Base-by-base conservation (phyloP, 2,888 invertebrate genomes). In the Trissolcus brochymenae region DNA sequence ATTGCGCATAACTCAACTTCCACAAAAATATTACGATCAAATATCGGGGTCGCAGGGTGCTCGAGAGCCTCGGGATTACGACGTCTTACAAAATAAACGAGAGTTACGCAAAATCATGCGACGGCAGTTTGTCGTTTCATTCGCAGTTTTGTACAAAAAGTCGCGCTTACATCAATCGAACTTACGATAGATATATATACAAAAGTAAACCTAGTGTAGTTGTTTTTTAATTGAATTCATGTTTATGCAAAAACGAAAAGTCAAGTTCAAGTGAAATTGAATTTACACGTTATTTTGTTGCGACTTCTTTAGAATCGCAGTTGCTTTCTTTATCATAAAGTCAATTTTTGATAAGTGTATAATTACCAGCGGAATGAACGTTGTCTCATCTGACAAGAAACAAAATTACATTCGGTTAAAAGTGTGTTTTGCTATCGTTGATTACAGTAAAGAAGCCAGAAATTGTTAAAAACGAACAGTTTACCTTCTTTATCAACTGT, bases 171-270 rank as follows among this genome's bases (percentile, higher is more conserved):
- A 50, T 74, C 70, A 60, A 70, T 78, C 70, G 68, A 78, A 78
- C 78, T 78, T 78, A 74, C 74, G 62, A 56, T 75, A 78, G 60
- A 61, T 68, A 51, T 78, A 78, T 78, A 67, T 78, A 78, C 78
- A 78, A 78, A 78, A 74, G 62, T 74, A 77, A 73, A 64, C 60
- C 73, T 73, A 77, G 56, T 60, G 56, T 71, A 41, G 62, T 67
- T 59, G 49, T 54, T 70, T 41, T 40, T 64, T 21, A 43, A 17
- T 40, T 46, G 55, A 29, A 55, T 13, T 46, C 16, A 13, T 56
- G 59, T 73, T 72, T 56, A 55, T 53, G 43, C 56, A 74, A 49
- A 72, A 78, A 77, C 71, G 68, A 61, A 71, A 7, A 35, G 35
- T 60, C 65, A 70, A 68, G 61, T 72, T 13, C 51, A 61, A 61